Evolutionary conservation across 2,113 vertebrate genomes (phyloP), one percentile per base, ranked within the genome.

Genomic region (Oreochromis tanganicae): DNA sequence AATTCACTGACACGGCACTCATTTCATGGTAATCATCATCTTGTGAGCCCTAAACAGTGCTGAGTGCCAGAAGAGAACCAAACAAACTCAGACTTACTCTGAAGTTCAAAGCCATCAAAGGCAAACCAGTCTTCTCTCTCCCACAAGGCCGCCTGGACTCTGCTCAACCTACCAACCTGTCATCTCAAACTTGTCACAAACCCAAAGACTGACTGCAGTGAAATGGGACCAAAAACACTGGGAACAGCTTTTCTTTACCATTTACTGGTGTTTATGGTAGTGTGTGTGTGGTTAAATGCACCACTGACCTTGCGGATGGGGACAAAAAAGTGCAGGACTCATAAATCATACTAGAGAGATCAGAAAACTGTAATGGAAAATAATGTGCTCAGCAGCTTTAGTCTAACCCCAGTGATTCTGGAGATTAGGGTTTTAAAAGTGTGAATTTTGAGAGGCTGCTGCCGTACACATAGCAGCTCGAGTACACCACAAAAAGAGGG

Each of bases 31-130:
- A 89, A 91, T 91, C 87, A 80, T 78, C 85, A 85, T 94, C 91
- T 90, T 66, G 78, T 86, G 91, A 92, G 81, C 85, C 86, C 91
- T 84, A 94, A 95, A 95, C 93, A 95, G 90, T 4, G 84, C 86
- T 7, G 61, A 84, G 86, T 54, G 88, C 87, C 83, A 91, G 63
- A 63, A 27, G 41, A 91, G 84, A 92, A 86, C 86, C 88, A 94
- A 94, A 95, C 93, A 95, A 95, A 95, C 82, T 85, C 87, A 91
- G 87, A 87, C 78, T 88, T 27, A 75, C 82, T 88, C 88, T 91
- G 86, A 71, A 92, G 86, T 94, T 94, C 89, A 93, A 92, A 94
- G 89, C 61, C 87, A 87, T 92, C 86, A 93, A 89, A 93, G 75
- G 78, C 71, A n/a, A 86, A 38, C 83, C 63, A 36, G 88, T 84